A percentile compares a stretch with the other conserved stretches of the same genome.
Evolutionary conservation across 2,113 vertebrate genomes (phyloP).

Genomic region (Chunga burmeisteri): DNA sequence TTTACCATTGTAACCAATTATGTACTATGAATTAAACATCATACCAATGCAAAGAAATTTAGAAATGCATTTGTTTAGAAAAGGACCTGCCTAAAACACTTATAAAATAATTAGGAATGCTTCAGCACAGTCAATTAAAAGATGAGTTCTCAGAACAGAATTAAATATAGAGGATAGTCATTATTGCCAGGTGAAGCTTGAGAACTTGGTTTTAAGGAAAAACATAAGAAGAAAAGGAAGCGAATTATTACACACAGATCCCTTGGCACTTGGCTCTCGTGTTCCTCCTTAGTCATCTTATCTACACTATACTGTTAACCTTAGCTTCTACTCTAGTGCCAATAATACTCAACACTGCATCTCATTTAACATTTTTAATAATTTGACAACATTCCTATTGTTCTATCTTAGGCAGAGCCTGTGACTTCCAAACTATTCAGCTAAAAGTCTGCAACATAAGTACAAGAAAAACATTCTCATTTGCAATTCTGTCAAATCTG

Average conservation of each 20-base stretch:
- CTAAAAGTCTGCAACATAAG: neutral
- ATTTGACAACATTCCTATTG: neutral
- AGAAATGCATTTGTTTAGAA: neutral
- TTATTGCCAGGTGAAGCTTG: neutral
- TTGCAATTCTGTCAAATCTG: neutral
- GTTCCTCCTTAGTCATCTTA: neutral
- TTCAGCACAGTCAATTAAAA: neutral
- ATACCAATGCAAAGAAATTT: neutral
- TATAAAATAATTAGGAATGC: neutral
- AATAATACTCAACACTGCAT: neutral
- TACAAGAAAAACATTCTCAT: neutral
- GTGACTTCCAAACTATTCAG: neutral
- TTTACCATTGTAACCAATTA: neutral
- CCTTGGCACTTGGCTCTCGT: neutral
- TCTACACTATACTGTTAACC: neutral
- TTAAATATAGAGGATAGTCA: neutral
- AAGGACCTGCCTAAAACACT: neutral
- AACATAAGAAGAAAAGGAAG: neutral
- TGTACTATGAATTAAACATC: neutral
- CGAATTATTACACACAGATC: neutral
- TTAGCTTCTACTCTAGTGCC: neutral
- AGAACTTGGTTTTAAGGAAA: neutral
- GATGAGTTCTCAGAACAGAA: neutral
- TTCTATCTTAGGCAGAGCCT: neutral
- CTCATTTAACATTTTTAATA: neutral